These are phyloP conservation scores for Euura saliciscinereae DNA, from an alignment of 1,140 invertebrate genomes.

Conservation along the genomic window DNA sequence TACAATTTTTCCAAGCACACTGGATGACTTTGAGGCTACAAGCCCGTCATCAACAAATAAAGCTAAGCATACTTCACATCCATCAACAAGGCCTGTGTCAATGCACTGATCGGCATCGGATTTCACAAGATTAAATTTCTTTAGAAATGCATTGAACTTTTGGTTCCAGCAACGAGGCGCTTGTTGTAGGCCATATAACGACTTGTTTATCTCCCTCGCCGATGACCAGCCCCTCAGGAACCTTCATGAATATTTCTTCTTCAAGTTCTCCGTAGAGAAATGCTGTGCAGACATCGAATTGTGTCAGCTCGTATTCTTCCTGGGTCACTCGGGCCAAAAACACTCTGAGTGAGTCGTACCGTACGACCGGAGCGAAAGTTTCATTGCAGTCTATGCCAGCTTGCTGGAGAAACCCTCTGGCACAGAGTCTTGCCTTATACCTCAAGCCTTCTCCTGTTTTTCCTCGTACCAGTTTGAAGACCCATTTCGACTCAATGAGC, in stretches of 20 bases:
- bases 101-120: slow-evolving; percentile 34
- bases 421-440: not conserved
- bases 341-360: slow-evolving; percentile 16
- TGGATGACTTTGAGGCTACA: slow-evolving; percentile 18
- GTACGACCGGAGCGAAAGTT: not conserved
- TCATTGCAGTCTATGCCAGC: not conserved
- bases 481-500: not conserved
- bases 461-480: not conserved
- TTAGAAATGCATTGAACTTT: slow-evolving; percentile 10
- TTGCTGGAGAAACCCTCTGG: not conserved
- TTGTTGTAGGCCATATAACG: no score
- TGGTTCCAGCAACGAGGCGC: no score
- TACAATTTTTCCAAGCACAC: slow-evolving; percentile 12
- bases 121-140: slow-evolving; percentile 27
- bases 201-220: not conserved
- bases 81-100: slow-evolving; percentile 13
- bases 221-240: slow-evolving; percentile 7
- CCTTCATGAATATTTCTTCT: not conserved
- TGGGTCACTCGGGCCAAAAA: slow-evolving; percentile 10
- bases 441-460: not conserved
- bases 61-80: slow-evolving; percentile 14
- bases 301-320: slow-evolving; percentile 11
- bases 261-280: not conserved
- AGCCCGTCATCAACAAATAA: slow-evolving; percentile 5
- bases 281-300: slow-evolving; percentile 15